phyloP scores from a whole-genome alignment of 2,888 invertebrate genomes.

The Leptarthrus brevirostris region DNA sequence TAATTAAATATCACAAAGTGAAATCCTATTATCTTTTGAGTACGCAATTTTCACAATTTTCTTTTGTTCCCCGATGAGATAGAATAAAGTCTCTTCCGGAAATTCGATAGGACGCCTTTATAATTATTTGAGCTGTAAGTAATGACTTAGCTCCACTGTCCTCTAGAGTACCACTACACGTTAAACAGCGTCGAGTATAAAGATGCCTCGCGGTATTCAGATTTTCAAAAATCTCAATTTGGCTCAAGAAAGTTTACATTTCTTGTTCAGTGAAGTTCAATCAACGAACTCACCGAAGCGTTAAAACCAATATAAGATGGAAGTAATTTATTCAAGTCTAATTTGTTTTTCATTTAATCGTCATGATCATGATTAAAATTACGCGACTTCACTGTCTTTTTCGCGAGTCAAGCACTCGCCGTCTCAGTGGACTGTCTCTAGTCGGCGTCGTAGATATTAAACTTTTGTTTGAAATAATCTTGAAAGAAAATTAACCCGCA shows the following conservation, averaged over 20 bases:
- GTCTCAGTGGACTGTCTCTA: too few relatives aligned
- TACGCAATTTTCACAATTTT: too few relatives aligned
- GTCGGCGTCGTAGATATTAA: constrained; percentile 22
- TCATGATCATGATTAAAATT: constrained; percentile 44
- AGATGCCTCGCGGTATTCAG: too few relatives aligned
- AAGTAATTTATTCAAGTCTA: constrained; percentile 47
- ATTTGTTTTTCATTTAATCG: constrained; percentile 47
- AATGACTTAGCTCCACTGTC: too few relatives aligned
- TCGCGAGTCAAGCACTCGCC: neutral
- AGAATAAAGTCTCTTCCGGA: too few relatives aligned
- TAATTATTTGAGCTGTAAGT: too few relatives aligned
- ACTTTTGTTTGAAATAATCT: constrained; percentile 41
- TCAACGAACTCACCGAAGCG: constrained; percentile 27
- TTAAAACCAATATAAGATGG: constrained; percentile 45
- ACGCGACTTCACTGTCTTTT: constrained; percentile 4
- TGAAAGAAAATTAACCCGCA: constrained; percentile 37
- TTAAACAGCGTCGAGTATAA: too few relatives aligned
- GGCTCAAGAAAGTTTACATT: constrained; percentile 44
- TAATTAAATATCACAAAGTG: too few relatives aligned
- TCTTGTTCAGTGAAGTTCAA: constrained; percentile 43
- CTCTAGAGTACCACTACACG: too few relatives aligned
- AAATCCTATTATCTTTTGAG: too few relatives aligned
- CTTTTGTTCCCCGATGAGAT: too few relatives aligned
- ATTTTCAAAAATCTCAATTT: constrained; percentile 35
- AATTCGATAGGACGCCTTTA: too few relatives aligned